These are phyloP conservation scores for Hoplodrina blanda DNA, from an alignment of 2,888 invertebrate species.

Conservation along the genomic window DNA sequence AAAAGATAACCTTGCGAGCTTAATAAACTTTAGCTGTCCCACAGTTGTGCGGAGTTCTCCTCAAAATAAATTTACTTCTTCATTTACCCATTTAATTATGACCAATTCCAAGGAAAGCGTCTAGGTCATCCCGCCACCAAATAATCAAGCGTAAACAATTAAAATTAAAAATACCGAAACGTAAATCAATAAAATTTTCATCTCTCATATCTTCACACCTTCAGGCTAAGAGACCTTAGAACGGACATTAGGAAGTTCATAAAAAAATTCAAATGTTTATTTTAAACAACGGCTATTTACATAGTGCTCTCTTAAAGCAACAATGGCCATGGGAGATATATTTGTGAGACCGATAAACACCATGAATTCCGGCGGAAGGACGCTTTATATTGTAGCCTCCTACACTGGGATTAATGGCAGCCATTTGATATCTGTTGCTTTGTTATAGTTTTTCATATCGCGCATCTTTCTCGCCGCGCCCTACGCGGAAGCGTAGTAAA, in stretches of 20 bases:
- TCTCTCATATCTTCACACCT: conserved; percentile 40
- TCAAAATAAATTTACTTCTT: not conserved
- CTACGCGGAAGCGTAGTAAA: conserved; percentile 77
- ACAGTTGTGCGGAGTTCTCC: not conserved
- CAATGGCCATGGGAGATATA: conserved; percentile 60
- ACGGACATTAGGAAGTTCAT: conserved; percentile 64
- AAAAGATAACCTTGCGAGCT: too few relatives aligned
- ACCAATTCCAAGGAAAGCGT: not conserved
- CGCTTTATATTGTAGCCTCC: conserved; percentile 40
- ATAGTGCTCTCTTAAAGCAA: conserved; percentile 58
- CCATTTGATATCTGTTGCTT: conserved; percentile 37
- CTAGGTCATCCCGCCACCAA: not conserved
- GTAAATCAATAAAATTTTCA: conserved; percentile 43
- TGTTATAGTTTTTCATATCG: conserved; percentile 37
- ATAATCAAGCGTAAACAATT: conserved; percentile 26
- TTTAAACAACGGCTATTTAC: conserved; percentile 56
- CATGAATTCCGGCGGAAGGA: conserved; percentile 43
- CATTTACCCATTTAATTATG: not conserved
- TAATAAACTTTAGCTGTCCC: not conserved
- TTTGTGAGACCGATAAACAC: conserved; percentile 50
- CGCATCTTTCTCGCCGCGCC: conserved; percentile 58
- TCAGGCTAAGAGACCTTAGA: conserved; percentile 60
- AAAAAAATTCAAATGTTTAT: conserved; percentile 63
- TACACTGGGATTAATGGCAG: conserved; percentile 26
- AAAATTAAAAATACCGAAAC: conserved; percentile 34